Evolutionary conservation across 2,113 vertebrate genomes (phyloP), one percentile per base, ranked within the genome.

Genomic region (Apistogramma diplotaenia): DNA sequence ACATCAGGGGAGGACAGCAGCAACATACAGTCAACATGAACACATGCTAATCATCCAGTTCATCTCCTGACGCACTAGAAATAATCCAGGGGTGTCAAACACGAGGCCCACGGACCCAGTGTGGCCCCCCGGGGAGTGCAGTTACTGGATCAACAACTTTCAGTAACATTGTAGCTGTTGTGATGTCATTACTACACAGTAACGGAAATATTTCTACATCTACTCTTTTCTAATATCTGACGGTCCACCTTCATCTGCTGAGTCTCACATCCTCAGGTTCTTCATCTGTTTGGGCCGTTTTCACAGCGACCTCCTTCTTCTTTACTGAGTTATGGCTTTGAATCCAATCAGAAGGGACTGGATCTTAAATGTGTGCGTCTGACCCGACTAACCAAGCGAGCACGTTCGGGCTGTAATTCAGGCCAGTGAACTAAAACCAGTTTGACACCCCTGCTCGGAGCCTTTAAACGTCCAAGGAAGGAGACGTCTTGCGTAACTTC

Each of bases 21-120:
- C 87, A 84, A 83, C 80, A 79, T 6, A 73, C 29, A 79, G 55
- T 67, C 37, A 74, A 78, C 40, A 81, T 46, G 6, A 21, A 37
- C 35, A 62, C 27, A 78, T 25, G 12, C 33, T 35, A 19, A 37
- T 23, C 56, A 49, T 73, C 40, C 21, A 76, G 27, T 57, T 74
- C 29, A 35, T 51, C 75, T 56, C 21, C 51, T 62, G 37, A 67
- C 25, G 58, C n/a, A 4, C 54, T 23, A 23, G n/a, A 25, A 40
- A 27, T 40, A 13, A 15, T 76, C 43, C 65, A 70, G 65, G 18
- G 1, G 25, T 70, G 65, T 70, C 65, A 70, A 70, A 70, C 43
- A 70, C n/a, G 29, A 51, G 43, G 43, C 49, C 29, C 65, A 51
- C 25, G 49, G 43, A 43, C 65, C 25, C 19, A 27, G n/a, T 51